Evolutionary conservation across 2,888 invertebrate species (phyloP).

Genomic region (Archaeoteleia sp.): DNA sequence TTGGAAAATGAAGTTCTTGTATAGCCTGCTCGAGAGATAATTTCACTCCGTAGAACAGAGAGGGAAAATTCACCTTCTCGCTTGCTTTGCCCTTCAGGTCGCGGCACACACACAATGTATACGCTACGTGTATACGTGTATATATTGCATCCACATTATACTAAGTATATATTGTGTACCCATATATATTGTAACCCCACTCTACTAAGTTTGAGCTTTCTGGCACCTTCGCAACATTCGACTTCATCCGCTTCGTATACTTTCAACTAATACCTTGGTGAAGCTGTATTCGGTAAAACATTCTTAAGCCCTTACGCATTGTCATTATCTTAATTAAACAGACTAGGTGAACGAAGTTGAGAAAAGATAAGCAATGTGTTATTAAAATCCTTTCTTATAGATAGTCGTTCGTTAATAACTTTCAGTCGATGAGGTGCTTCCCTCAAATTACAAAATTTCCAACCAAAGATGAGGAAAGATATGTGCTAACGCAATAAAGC

Average conservation of each 20-base stretch:
- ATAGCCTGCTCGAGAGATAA: constrained; percentile 62
- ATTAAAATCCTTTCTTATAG: constrained; percentile 22
- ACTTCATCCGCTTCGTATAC: no score
- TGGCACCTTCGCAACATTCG: no score
- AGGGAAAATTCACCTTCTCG: constrained; percentile 11
- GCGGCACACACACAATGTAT: not conserved
- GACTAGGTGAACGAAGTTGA: constrained; percentile 8
- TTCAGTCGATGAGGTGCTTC: constrained; percentile 25
- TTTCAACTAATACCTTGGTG: no score
- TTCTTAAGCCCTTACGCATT: constrained; percentile 7
- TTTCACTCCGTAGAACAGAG: constrained; percentile 17
- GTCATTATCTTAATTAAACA: constrained; percentile 23
- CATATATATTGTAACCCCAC: no score
- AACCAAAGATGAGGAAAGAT: no score
- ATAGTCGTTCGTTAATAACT: constrained; percentile 29
- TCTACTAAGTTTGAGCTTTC: no score
- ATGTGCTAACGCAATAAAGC: no score
- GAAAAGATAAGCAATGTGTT: constrained; percentile 20
- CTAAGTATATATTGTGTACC: no score
- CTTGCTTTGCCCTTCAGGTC: constrained; percentile 6
- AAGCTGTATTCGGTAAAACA: no score
- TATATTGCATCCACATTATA: no score
- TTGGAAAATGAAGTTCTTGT: constrained; percentile 73
- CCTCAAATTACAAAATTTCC: no score
- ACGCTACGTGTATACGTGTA: no score